Percentiles rank a stretch among this genome's conserved stretches.
These are phyloP conservation scores for Drosophila fuyamai DNA, from an alignment of 1,140 invertebrate genomes.

Conservation along the genomic window DNA sequence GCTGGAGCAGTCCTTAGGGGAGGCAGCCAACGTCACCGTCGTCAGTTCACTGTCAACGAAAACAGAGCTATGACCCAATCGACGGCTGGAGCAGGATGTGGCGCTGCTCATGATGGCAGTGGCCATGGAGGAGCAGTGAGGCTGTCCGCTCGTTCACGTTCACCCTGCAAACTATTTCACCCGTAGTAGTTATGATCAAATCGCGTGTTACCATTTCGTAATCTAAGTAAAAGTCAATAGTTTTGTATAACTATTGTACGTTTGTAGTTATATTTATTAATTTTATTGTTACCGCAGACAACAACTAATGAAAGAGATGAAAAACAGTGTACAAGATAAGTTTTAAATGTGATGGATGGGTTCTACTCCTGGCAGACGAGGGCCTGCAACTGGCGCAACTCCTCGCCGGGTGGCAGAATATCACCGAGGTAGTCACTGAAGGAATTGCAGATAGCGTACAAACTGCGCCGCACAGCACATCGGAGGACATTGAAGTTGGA, in stretches of 20 bases:
- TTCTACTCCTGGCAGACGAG: constrained; percentile 85
- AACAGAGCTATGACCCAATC: constrained; percentile 38
- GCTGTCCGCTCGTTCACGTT: constrained; percentile 36
- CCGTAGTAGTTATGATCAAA: constrained; percentile 51
- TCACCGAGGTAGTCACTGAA: constrained; percentile 90
- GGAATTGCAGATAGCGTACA: constrained; percentile 90
- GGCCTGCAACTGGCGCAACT: constrained; percentile 85
- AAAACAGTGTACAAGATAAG: constrained; percentile 48
- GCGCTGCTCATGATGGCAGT: constrained; percentile 58
- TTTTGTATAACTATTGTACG: constrained; percentile 61
- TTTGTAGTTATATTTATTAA: constrained; percentile 78
- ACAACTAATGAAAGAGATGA: constrained; percentile 62
- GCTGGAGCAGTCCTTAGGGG: constrained; percentile 46
- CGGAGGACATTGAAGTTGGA: constrained; percentile 87
- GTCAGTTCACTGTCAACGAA: constrained; percentile 17
- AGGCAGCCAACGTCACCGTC: constrained; percentile 26
- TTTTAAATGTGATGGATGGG: constrained; percentile 3
- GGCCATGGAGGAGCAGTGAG: constrained; percentile 49
- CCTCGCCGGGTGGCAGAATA: constrained; percentile 86
- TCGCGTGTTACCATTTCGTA: constrained; percentile 59
- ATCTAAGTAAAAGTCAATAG: constrained; percentile 69
- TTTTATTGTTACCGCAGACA: constrained; percentile 74
- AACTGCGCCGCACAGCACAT: constrained; percentile 88
- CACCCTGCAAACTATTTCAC: constrained; percentile 37
- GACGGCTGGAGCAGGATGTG: constrained; percentile 39